A percentile compares a stretch with the other conserved stretches of the same genome.
These are phyloP conservation scores for Rhinophrynus dorsalis DNA, from an alignment of 2,797 vertebrate species.

Conservation along the genomic window DNA sequence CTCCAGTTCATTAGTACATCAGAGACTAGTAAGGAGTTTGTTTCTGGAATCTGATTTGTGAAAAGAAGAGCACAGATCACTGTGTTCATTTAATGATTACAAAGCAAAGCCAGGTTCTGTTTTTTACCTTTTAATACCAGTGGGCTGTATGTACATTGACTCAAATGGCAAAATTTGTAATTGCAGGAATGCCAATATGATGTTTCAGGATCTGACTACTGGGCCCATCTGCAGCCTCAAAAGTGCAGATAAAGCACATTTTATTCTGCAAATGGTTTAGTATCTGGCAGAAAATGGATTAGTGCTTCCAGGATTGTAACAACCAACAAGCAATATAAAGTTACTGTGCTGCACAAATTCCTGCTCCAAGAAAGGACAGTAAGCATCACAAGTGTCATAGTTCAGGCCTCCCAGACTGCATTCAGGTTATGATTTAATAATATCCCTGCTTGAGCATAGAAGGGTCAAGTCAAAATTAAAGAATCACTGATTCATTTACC, in stretches of 20 bases:
- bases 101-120: not conserved
- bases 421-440: no score
- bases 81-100: not conserved
- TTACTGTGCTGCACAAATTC: not conserved
- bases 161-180: not conserved
- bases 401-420: no score
- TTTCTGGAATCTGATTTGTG: no score
- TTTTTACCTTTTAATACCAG: not conserved
- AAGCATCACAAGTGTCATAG: no score
- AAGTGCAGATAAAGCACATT: conserved; percentile 9
- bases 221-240: not conserved
- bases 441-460: no score
- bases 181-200: not conserved
- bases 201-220: not conserved
- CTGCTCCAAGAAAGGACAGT: not conserved
- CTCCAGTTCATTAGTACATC: no score
- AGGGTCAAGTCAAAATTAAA: no score
- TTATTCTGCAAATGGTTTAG: conserved; percentile 9
- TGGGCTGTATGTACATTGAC: not conserved
- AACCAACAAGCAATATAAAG: not conserved
- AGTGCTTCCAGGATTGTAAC: not conserved
- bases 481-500: no score
- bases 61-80: no score
- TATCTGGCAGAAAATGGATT: not conserved
- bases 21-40: no score